Evolutionary conservation across 2,888 invertebrate species (phyloP).

Genomic region (Drosophila longiperda): DNA sequence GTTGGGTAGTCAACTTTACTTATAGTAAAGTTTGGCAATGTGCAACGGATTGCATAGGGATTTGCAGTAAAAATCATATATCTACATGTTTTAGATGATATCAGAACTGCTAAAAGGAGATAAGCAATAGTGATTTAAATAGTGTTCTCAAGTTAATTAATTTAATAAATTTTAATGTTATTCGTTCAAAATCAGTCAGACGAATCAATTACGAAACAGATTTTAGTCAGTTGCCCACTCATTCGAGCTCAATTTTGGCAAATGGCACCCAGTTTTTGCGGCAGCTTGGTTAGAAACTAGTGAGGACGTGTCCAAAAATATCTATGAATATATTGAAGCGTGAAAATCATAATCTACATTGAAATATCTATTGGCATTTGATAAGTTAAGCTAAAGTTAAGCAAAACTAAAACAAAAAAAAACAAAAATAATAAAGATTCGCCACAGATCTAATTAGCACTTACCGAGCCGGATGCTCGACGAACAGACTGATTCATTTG

Average conservation of each 20-base stretch:
- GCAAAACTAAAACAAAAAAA: constrained; percentile 1
- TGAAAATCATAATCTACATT: constrained; percentile 40
- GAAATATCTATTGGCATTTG: constrained; percentile 44
- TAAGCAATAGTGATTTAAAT: not conserved
- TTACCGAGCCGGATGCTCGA: constrained; percentile 60
- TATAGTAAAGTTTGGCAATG: constrained; percentile 26
- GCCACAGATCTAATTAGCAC: constrained; percentile 69
- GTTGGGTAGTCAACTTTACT: constrained; percentile 21
- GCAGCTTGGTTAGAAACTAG: constrained; percentile 24
- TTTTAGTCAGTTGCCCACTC: constrained; percentile 38
- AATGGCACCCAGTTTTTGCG: constrained; percentile 26
- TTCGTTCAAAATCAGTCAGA: constrained; percentile 70
- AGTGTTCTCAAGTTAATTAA: constrained; percentile 10
- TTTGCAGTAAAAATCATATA: constrained; percentile 11
- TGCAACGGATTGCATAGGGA: constrained; percentile 34
- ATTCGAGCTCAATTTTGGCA: constrained; percentile 22
- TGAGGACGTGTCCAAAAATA: constrained; percentile 58
- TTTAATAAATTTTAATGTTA: constrained; percentile 41
- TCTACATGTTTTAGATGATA: not conserved
- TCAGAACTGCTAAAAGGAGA: too few species aligned
- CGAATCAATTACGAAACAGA: constrained; percentile 34
- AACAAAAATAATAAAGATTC: constrained; percentile 26
- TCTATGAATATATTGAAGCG: constrained; percentile 34
- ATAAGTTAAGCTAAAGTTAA: constrained; percentile 48
- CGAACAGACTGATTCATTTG: constrained; percentile 32